Base-by-base conservation (phyloP, 2,113 vertebrate species). In the Pelecanus crispus region DNA sequence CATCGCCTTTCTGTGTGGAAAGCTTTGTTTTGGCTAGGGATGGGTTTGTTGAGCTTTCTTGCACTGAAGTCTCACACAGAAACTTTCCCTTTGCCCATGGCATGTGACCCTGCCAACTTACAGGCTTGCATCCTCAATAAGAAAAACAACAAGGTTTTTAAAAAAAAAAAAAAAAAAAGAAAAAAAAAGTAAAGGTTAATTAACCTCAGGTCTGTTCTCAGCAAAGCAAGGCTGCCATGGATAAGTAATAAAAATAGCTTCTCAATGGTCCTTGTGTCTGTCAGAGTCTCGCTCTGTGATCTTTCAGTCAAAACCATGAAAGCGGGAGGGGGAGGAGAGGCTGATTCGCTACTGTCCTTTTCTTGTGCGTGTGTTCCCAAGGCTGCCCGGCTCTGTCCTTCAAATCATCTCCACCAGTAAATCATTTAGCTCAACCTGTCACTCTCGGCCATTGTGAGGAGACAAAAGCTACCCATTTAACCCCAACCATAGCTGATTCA, bases 391-490 rank as follows among this genome's bases (percentile, higher is more conserved):
- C 82, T 97, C 96, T 94, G 91, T 95, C 95, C 96, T 97, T 97
- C 96, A 94, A 96, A 98, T 94, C 96, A 96, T 96, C 95, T 94
- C 95, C 94, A 94, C 92, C 95, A 97, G 94, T 98, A 97, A 98
- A 97, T 98, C 96, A 98, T 97, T 97, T 94, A 93, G 91, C 92
- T 95, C 87, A 91, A 93, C 95, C 96, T 96, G 97, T 97, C 97
- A 98, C 92, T 96, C 96, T 88, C 1, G 0, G 81, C 90, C 94
- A 97, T 98, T 98, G 96, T 97, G 78, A 84, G 85, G 34, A 93
- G 91, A 98, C 97, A 97, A 98, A 97, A 95, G 95, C 90, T 97
- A 94, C 92, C 97, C 96, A 97, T 98, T 98, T 98, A 97, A 98
- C 96, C 97, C 94, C 97, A 97, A 95, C 96, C 97, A 97, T 97